Evolutionary conservation across 2,113 vertebrate genomes (phyloP), one percentile per base, ranked within the genome.

Genomic region (Hippoglossus stenolepis): DNA sequence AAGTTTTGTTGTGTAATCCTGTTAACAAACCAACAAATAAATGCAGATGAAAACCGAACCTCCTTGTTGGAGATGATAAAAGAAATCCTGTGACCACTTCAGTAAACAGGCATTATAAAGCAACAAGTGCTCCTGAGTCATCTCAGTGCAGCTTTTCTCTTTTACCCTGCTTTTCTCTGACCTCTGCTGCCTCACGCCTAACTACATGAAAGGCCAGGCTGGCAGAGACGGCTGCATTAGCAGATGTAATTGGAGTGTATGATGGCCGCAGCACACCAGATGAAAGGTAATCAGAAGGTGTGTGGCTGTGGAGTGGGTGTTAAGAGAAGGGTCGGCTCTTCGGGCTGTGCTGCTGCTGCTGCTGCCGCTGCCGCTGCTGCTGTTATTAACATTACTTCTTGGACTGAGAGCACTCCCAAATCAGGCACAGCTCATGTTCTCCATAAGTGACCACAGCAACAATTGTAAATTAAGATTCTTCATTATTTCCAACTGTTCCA

Each of bases 211-310:
- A 64, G 68, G 45, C 65, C 57, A 63, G 51, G 57, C 53, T 74
- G n/a, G 62, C 73, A 68, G 77, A 80, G 81, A 73, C 74, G 21
- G 63, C 75, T 70, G 78, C 76, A 85, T 90, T 91, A 84, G 73
- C 51, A 60, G 73, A 69, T 72, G 67, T 89, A 88, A 90, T 89
- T 84, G 83, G 69, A 68, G 66, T 63, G 60, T 88, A 57, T 84
- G 67, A 79, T 77, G 72, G 68, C 82, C 0, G 5, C 63, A 65
- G 73, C 66, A 69, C 74, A 65, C 35, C 49, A 71, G 24, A 31
- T 31, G 77, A 75, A 85, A 77, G 73, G 59, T 91, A 92, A 92
- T 91, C 85, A 85, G 23, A 17, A 87, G 75, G 89, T 86, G 79
- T 88, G 83, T 62, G 59, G 21, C 80, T 85, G 80, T 80, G 3